Base-by-base conservation (phyloP, 37 sponge, comb jelly and placozoan species). In the Haliclona indistincta region DNA sequence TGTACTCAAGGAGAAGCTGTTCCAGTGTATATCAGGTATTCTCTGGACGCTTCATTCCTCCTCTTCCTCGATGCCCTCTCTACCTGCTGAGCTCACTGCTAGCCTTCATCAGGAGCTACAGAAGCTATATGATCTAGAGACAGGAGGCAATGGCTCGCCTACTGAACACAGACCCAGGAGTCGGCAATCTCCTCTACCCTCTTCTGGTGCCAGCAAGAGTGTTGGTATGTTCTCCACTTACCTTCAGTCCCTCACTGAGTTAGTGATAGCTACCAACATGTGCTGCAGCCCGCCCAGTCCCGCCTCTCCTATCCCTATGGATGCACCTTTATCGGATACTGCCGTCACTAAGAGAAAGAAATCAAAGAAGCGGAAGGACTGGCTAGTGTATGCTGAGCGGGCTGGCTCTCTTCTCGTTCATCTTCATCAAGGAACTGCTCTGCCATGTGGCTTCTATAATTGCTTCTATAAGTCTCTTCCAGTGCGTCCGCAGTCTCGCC, bases 171-270 rank as follows among this genome's bases (percentile, higher is more conserved):
- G 60, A 32, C 23, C 22, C 10, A 63, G 51, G 53, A 34, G 7
- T 3, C 25, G 42, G 63, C 45, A 26, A 28, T 81, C 80, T 39
- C 93, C 89, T 58, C 83, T 76, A 23, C 61, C 80, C 0, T 71
- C 54, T 0, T 88, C 81, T 52, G 58, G 87, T 1, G 74, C 68
- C 6, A 42, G 55, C 4, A 84, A 84, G 22, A 87, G 87, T 1
- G 28, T 30, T 5, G 94, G 94, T 22, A 74, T 60, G 45, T 95
- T 95, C 78, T 85, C 86, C 62, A 85, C 89, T 1, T 95, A 95
- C 73, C 73, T 87, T 2, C 96, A 95, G 49, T 45, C 89, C 4
- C 58, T 91, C 36, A 38, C 88, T 0, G 93, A 95, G 66, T 51
- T 88, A 19, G 56, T 77, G 56, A 55, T 84, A 1, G 82, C 93